Percentiles rank a stretch among this genome's conserved stretches.
Conservation (phyloP, 2,888 invertebrate genomes). For the Catocala fraxini region DNA sequence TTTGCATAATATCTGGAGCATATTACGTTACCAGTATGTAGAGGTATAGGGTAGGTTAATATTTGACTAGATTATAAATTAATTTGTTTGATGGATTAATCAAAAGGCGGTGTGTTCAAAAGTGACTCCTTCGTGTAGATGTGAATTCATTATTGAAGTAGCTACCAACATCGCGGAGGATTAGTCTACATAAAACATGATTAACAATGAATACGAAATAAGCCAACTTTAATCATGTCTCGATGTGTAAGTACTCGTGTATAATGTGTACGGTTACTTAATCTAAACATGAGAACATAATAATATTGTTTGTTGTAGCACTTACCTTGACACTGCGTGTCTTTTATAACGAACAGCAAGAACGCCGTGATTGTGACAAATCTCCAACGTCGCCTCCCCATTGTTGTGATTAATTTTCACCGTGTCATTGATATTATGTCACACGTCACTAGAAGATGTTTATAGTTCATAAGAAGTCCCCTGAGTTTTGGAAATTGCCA, state of each 20-base stretch:
- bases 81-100: constrained; percentile 28
- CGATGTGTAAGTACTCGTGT: constrained; percentile 1
- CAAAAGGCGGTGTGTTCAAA: constrained; percentile 16
- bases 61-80: constrained; percentile 20
- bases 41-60: constrained; percentile 1
- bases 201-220: constrained; percentile 32
- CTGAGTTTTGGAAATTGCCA: constrained; percentile 58
- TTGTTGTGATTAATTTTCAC: constrained; percentile 75
- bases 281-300: constrained; percentile 28
- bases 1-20: constrained; percentile 20
- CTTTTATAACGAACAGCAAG: constrained; percentile 77
- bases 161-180: constrained; percentile 18
- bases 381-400: constrained; percentile 84
- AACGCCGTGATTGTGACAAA: constrained; percentile 78
- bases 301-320: constrained; percentile 9
- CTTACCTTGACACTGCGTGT: constrained; percentile 82
- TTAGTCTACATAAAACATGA: constrained; percentile 29
- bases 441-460: constrained; percentile 47
- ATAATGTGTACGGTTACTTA: constrained; percentile 21
- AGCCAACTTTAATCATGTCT: constrained; percentile 21
- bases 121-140: constrained; percentile 12
- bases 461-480: constrained; percentile 61
- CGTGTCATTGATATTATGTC: constrained; percentile 74
- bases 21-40: constrained; percentile 16
- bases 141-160: constrained; percentile 22